phyloP scores from a whole-genome alignment of 2,797 vertebrate species.

The Gadopsis bispinosus region DNA sequence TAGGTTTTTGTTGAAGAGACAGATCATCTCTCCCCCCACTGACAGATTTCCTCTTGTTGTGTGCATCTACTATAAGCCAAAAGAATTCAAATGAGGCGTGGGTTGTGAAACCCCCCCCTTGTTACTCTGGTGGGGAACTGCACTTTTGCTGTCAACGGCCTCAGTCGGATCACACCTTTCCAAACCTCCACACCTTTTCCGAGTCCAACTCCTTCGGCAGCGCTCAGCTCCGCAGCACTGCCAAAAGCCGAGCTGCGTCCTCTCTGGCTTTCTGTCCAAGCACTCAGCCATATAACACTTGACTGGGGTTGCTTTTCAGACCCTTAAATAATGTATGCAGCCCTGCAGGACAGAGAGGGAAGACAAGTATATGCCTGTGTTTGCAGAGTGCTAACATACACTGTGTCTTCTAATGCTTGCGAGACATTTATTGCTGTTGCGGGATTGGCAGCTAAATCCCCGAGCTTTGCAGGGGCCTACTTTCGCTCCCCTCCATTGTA shows the following conservation, averaged over 20 bases:
- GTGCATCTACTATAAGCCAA: slow-evolving; percentile 1
- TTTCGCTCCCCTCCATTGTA: slow-evolving; percentile 46
- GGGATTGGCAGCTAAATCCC: slow-evolving; percentile 64
- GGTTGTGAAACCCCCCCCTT: slow-evolving; percentile 1
- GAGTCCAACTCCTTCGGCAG: neutral
- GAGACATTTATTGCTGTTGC: slow-evolving; percentile 63
- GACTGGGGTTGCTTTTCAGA: slow-evolving; percentile 50
- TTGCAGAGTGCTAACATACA: slow-evolving; percentile 40
- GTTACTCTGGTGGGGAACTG: slow-evolving; percentile 9
- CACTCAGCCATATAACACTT: slow-evolving; percentile 39
- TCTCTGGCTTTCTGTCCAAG: slow-evolving; percentile 30
- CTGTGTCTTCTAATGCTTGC: slow-evolving; percentile 54
- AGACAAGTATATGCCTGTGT: slow-evolving; percentile 5
- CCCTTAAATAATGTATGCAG: slow-evolving; percentile 73
- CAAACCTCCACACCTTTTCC: slow-evolving; percentile 23
- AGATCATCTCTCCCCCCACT: neutral
- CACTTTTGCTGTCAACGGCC: slow-evolving; percentile 8
- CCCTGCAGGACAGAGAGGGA: slow-evolving; percentile 43
- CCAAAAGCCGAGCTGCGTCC: slow-evolving; percentile 24
- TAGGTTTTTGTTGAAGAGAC: slow-evolving; percentile 17
- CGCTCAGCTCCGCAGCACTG: slow-evolving; percentile 12
- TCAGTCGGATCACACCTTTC: neutral
- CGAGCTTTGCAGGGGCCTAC: slow-evolving; percentile 48
- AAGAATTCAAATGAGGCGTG: slow-evolving; percentile 15
- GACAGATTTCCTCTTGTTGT: slow-evolving; percentile 12